Evolutionary conservation across 2,113 vertebrate species (phyloP), one percentile per base, ranked within the genome.

Genomic region (Gobio gobio): DNA sequence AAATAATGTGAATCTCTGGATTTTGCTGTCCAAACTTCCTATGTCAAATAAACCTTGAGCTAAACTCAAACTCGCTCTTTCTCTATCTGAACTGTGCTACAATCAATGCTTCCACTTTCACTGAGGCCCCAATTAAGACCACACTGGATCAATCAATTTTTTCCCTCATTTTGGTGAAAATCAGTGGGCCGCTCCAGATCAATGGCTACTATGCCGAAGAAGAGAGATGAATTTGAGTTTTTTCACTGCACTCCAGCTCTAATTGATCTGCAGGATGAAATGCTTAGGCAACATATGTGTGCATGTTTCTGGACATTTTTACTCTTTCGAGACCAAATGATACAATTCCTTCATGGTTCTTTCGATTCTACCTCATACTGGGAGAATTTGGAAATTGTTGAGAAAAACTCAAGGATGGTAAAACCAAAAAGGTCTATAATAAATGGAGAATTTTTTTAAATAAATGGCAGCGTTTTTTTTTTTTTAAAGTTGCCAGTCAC

Each of bases 121-220:
- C 92, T 91, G 89, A 91, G 90, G 90, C 92, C 92, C 91, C 88
- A 92, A 93, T 94, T 94, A 92, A 90, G 90, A 88, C 88, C 89
- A 85, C 93, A 91, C 93, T 92, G 90, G 90, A 95, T 94, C 92
- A 93, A 92, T 93, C 82, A 87, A 89, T 70, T 83, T 61, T 16
- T 45, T 63, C 84, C 90, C 83, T 90, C 82, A 86, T 90, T 87
- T 88, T 85, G 4, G 20, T 79, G 84, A 89, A 89, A 90, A 82
- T 73, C 76, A 84, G 82, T 87, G 82, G 86, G 86, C 59, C 85
- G 89, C 56, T 78, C 90, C 89, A 91, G 92, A 94, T 93, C 90
- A 90, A 91, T 92, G 89, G 73, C 85, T 91, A 89, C 86, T 87
- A 14, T 26, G 61, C 36, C 63, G 43, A 75, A 61, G 77, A 84